Percentiles rank a stretch among this genome's conserved stretches.
Evolutionary conservation across 1,140 invertebrate genomes (phyloP).

Genomic region (Cotesia chilonis): DNA sequence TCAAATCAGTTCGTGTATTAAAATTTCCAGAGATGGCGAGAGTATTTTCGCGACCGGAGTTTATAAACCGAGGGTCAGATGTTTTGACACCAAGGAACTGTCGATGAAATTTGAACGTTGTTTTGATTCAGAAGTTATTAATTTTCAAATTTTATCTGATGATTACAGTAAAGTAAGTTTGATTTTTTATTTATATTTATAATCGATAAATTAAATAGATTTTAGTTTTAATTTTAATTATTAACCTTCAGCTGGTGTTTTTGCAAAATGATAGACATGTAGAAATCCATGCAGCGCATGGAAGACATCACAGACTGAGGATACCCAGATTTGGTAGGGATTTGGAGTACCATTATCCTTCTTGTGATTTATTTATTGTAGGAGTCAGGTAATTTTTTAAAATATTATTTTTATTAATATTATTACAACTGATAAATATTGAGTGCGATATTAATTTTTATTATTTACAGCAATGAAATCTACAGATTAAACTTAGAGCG

Average conservation of each 20-base stretch:
- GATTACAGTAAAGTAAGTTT: conserved; percentile 85
- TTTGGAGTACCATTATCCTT: conserved; percentile 88
- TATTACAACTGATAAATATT: conserved; percentile 11
- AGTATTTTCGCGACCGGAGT: conserved; percentile 93
- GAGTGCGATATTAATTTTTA: conserved; percentile 42
- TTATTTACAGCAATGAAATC: conserved; percentile 79
- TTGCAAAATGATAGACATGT: conserved; percentile 88
- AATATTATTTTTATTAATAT: conserved; percentile 15
- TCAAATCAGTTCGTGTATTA: conserved; percentile 84
- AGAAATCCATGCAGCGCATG: conserved; percentile 94
- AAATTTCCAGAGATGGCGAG: conserved; percentile 90
- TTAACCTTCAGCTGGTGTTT: conserved; percentile 74
- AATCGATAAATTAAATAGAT: neutral
- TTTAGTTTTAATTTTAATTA: conserved; percentile 3
- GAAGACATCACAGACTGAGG: conserved; percentile 88
- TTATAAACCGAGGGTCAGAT: conserved; percentile 96
- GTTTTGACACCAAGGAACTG: conserved; percentile 95
- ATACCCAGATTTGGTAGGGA: conserved; percentile 97
- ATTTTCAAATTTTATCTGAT: conserved; percentile 87
- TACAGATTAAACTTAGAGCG: conserved; percentile 95
- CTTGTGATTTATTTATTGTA: conserved; percentile 92
- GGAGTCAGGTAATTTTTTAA: conserved; percentile 72
- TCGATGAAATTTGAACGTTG: conserved; percentile 99
- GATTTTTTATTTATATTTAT: conserved; percentile 18
- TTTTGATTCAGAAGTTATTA: conserved; percentile 93